Conservation (phyloP, 2,888 invertebrate species). For the Actias luna region DNA sequence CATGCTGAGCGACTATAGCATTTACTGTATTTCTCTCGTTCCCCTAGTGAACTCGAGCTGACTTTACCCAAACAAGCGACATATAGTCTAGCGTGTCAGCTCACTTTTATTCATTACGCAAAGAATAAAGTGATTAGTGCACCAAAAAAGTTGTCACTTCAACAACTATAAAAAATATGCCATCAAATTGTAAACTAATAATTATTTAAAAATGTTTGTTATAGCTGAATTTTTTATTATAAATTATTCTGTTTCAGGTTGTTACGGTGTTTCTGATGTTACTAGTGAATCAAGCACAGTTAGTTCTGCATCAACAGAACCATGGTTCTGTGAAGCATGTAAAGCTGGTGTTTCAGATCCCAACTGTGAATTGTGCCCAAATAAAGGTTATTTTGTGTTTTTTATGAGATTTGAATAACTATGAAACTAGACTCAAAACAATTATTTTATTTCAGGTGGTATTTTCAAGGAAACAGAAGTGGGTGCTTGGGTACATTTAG, state of each 20-base stretch:
- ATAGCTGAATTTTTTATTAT: neutral
- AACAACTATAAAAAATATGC: too few relatives aligned
- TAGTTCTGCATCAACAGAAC: constrained; percentile 97
- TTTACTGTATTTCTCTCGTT: too few relatives aligned
- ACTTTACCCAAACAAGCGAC: too few relatives aligned
- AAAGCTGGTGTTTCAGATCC: constrained; percentile 94
- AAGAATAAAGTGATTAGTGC: too few relatives aligned
- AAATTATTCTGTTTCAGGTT: constrained; percentile 78
- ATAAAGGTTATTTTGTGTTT: constrained; percentile 79
- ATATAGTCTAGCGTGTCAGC: too few relatives aligned
- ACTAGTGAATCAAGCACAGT: constrained; percentile 95
- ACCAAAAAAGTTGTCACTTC: neutral
- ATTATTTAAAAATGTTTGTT: neutral
- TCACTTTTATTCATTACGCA: too few relatives aligned
- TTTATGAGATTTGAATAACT: neutral
- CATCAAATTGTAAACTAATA: neutral
- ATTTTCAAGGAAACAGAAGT: constrained; percentile 98
- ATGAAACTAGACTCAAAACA: neutral
- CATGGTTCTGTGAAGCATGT: constrained; percentile 99
- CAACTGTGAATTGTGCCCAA: constrained; percentile 97
- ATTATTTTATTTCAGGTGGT: constrained; percentile 80
- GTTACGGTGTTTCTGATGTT: constrained; percentile 96
- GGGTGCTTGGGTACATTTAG: constrained; percentile 98
- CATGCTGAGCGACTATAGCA: too few relatives aligned
- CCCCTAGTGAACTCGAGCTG: too few relatives aligned